These are phyloP conservation scores for Cyphomyrmex costatus DNA, from an alignment of 1,140 invertebrate genomes.

Conservation along the genomic window DNA sequence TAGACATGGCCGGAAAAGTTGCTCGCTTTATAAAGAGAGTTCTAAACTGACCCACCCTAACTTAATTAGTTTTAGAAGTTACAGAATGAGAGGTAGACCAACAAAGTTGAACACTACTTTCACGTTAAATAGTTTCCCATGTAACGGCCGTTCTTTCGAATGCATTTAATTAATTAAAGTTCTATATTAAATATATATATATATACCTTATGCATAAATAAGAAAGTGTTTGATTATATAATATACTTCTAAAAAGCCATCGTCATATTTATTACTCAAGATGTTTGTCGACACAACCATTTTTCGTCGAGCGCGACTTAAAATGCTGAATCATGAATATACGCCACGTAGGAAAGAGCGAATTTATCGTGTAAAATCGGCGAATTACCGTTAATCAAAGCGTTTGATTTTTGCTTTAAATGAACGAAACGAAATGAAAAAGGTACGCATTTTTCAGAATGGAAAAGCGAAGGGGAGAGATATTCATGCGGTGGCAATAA, in stretches of 20 bases:
- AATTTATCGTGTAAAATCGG: conserved; percentile 22
- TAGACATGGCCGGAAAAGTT: conserved; percentile 44
- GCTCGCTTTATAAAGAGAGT: conserved; percentile 49
- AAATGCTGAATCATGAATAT: conserved; percentile 29
- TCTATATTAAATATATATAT: neutral
- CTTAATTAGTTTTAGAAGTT: conserved; percentile 59
- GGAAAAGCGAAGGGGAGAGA: neutral
- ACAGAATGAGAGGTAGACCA: conserved; percentile 41
- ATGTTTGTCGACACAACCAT: neutral
- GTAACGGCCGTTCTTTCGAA: conserved; percentile 33
- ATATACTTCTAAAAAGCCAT: neutral
- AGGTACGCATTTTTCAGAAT: conserved; percentile 43
- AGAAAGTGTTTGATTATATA: neutral
- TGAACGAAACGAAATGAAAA: conserved; percentile 52
- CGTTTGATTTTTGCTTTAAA: conserved; percentile 51
- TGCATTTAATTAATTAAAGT: conserved; percentile 51
- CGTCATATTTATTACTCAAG: conserved; percentile 8
- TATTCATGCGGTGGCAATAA: conserved; percentile 61
- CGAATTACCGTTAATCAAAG: conserved; percentile 55
- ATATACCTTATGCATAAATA: neutral
- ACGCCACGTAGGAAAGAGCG: neutral
- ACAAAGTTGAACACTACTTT: conserved; percentile 40
- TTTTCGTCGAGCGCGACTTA: conserved; percentile 8
- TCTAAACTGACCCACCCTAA: conserved; percentile 53
- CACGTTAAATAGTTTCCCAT: conserved; percentile 31